These are phyloP conservation scores for Neogale vison DNA, from an alignment of 2,113 vertebrate genomes.

Conservation along the genomic window DNA sequence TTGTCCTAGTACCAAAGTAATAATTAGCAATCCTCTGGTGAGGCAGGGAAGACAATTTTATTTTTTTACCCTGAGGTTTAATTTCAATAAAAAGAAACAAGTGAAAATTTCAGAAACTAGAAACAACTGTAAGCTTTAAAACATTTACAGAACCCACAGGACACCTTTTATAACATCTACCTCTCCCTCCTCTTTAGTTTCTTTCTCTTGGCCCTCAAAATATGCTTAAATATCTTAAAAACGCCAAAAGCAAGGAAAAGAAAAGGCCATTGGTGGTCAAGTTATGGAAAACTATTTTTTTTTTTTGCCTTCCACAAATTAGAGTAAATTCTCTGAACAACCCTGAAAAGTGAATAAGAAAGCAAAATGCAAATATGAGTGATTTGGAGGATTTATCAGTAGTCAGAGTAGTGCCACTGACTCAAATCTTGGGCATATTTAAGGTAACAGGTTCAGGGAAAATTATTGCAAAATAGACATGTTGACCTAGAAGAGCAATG, in stretches of 20 bases:
- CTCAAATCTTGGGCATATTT: not conserved
- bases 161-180: not conserved
- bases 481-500: not conserved
- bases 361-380: not conserved
- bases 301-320: not conserved
- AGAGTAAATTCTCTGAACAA: not conserved
- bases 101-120: not conserved
- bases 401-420: not conserved
- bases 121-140: constrained; percentile 11
- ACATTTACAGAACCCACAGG: not conserved
- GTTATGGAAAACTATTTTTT: not conserved
- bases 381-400: not conserved
- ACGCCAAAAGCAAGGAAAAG: not conserved
- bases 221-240: constrained; percentile 5
- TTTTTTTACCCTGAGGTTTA: not conserved
- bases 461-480: not conserved
- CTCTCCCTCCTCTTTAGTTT: not conserved
- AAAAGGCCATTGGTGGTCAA: not conserved
- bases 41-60: not conserved
- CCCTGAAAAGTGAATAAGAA: not conserved
- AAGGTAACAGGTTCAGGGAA: not conserved
- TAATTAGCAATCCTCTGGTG: not conserved
- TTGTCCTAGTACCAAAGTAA: not conserved
- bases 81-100: not conserved
- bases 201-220: not conserved